Percentiles rank a stretch among this genome's conserved stretches.
Evolutionary conservation across 2,797 vertebrate species (phyloP).

Genomic region (Anguilla pacifica): DNA sequence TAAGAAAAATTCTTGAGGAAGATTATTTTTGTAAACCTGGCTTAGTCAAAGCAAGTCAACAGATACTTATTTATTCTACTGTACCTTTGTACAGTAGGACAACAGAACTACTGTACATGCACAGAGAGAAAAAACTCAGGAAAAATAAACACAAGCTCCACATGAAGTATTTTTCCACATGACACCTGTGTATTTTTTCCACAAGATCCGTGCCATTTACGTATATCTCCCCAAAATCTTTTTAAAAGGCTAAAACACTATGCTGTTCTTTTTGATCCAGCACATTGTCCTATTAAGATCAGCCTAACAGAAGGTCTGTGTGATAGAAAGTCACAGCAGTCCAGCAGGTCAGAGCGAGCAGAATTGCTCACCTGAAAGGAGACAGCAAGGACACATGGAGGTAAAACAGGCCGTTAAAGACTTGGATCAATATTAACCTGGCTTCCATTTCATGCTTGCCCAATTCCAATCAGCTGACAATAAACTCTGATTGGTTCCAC

Average conservation of each 20-base stretch:
- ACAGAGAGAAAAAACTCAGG: constrained; percentile 53
- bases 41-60: not conserved
- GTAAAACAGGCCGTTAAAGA: constrained; percentile 88
- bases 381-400: constrained; percentile 89
- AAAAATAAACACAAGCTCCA: constrained; percentile 46
- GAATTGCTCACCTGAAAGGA: constrained; percentile 79
- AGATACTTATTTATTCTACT: not conserved
- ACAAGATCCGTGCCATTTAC: not conserved
- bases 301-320: constrained; percentile 58
- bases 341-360: constrained; percentile 60
- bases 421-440: constrained; percentile 97
- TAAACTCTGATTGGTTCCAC: constrained; percentile 85
- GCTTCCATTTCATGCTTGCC: constrained; percentile 99
- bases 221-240: not conserved
- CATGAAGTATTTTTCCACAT: constrained; percentile 30
- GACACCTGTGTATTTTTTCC: constrained; percentile 49
- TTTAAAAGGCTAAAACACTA: not conserved
- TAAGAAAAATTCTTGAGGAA: not conserved
- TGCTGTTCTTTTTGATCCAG: constrained; percentile 2
- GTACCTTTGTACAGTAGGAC: not conserved
- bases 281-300: constrained; percentile 44
- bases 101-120: not conserved
- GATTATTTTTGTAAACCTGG: not conserved
- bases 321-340: constrained; percentile 51
- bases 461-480: constrained; percentile 94